Base-by-base conservation (phyloP, 2,888 invertebrate genomes). In the Sarcophaga subvicina region DNA sequence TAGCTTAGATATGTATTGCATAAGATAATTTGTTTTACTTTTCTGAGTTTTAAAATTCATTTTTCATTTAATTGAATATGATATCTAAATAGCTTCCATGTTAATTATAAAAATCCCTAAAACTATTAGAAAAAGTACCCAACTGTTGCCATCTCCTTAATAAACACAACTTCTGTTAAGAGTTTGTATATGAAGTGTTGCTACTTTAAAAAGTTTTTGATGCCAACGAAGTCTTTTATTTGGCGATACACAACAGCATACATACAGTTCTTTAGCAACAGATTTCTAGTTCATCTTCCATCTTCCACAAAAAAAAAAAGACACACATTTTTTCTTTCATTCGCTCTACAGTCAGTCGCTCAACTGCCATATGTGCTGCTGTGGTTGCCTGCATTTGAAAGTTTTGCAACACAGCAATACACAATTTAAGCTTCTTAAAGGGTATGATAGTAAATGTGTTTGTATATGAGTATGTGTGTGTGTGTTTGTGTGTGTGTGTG, bases 391-490 rank as follows among this genome's bases (percentile, higher is more conserved):
- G n/a, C 12, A 10, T 37, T 49, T 62, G 14, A 73, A 73, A 73
- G 59, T 72, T 83, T 78, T 60, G 14, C 6, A 59, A 63, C 10
- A 37, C 14, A 67, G 71, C 83, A 75, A 69, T 37, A 37, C 54
- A 73, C 77, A 69, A 5, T 79, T 75, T 85, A 85, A 85, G 85
- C 85, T 79, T 73, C 82, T 82, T 85, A 82, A 66, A 79, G 37
- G 70, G 69, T 70, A 76, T 82, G 59, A 2, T 37, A 37, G 37
- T 37, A 6, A 37, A 37, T 37, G 6, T 37, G 37, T 37, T 8
- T 37, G 1, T 37, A 37, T 37, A 37, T 37, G 37, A 37, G 37
- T 1, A 37, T 3, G 8, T 71, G 69, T 54, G 75, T 54, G 54
- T 70, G 17, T 69, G 11, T 1, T 2, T 59, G 12, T n/a, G 3